phyloP scores from a whole-genome alignment of 2,888 invertebrate species.

The Cryptocheilus praepositus region DNA sequence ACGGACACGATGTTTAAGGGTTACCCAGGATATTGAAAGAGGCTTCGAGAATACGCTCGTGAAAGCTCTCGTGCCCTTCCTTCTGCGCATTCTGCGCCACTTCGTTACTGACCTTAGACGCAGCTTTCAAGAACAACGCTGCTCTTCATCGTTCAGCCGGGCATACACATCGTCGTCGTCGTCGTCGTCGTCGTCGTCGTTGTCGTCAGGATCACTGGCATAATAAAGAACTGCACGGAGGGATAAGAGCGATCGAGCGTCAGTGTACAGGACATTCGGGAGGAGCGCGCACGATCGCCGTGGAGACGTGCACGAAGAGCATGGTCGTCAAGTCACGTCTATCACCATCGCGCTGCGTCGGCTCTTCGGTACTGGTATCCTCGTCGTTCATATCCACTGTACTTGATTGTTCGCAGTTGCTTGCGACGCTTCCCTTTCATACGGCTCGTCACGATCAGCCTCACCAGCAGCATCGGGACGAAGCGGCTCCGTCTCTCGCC shows the following conservation, averaged over 20 bases:
- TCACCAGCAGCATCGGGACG: conserved; percentile 15
- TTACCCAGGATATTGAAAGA: no score
- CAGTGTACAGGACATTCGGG: conserved; percentile 25
- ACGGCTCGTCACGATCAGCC: conserved; percentile 12
- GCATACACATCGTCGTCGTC: conserved; percentile 24
- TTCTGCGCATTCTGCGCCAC: not conserved
- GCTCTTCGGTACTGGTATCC: conserved; percentile 39
- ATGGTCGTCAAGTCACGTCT: conserved; percentile 39
- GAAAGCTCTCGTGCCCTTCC: no score
- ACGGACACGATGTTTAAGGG: no score
- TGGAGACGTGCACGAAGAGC: conserved; percentile 19
- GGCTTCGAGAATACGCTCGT: no score
- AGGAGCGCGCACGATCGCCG: conserved; percentile 23
- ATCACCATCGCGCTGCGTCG: conserved; percentile 45
- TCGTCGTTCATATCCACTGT: conserved; percentile 47
- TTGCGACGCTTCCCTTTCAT: conserved; percentile 41
- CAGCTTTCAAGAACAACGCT: conserved; percentile 5
- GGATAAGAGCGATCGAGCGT: conserved; percentile 26
- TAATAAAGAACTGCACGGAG: conserved; percentile 12
- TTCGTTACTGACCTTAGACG: conserved; percentile 43
- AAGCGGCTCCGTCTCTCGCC: conserved; percentile 9
- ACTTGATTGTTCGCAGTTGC: conserved; percentile 10
- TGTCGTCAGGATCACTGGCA: not conserved
- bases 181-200: not conserved
- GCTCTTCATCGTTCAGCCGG: conserved; percentile 19